These are phyloP conservation scores for Leptura quadrifasciata DNA, from an alignment of 2,888 invertebrate genomes.

Conservation along the genomic window DNA sequence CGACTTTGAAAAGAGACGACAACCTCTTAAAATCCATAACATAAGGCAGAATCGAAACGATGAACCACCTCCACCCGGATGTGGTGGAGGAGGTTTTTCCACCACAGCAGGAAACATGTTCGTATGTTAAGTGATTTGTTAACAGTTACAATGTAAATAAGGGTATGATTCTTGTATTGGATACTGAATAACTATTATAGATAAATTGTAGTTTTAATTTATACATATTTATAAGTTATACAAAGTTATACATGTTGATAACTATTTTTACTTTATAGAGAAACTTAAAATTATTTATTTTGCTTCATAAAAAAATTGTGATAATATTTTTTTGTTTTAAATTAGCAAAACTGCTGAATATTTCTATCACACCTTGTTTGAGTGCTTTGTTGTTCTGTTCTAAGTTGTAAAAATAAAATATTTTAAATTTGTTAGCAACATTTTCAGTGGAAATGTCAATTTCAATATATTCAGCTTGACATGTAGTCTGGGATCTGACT, in stretches of 20 bases:
- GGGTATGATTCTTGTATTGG: constrained; percentile 35
- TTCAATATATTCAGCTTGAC: neutral
- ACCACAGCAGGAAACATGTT: constrained; percentile 69
- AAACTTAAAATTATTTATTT: constrained; percentile 30
- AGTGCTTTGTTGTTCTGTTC: constrained; percentile 30
- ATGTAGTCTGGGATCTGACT: no score
- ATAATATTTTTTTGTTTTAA: constrained; percentile 26
- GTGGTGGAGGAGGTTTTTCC: constrained; percentile 73
- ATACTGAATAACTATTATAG: constrained; percentile 35
- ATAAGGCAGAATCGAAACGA: constrained; percentile 72
- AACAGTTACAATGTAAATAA: constrained; percentile 23
- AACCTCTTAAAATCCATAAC: constrained; percentile 61
- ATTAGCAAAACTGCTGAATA: constrained; percentile 19
- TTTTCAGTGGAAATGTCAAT: constrained; percentile 13
- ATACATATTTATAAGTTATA: constrained; percentile 40
- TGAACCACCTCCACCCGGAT: constrained; percentile 76
- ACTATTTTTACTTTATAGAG: constrained; percentile 33
- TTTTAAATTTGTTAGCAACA: constrained; percentile 28
- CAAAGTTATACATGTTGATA: constrained; percentile 31
- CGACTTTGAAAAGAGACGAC: constrained; percentile 65
- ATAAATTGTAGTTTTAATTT: constrained; percentile 42
- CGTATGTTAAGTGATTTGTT: constrained; percentile 67
- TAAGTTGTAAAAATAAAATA: constrained; percentile 29
- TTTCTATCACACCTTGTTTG: constrained; percentile 6
- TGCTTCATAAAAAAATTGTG: constrained; percentile 27